Evolutionary conservation across 1,140 invertebrate genomes (phyloP), one percentile per base, ranked within the genome.

Genomic region (Sarcophaga bullata): DNA sequence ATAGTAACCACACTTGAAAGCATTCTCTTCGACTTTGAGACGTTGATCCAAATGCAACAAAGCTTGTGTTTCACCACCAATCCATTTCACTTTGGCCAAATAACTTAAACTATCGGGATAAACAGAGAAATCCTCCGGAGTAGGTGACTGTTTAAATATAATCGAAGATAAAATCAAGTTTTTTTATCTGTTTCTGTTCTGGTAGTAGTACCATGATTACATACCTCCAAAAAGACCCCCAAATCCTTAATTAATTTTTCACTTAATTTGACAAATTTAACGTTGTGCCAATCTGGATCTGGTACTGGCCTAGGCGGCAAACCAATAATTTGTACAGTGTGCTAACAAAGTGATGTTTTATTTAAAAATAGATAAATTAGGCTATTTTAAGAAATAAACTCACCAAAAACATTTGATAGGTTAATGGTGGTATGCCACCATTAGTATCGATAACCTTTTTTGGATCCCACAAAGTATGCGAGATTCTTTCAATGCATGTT

Each of bases 401-500:
- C 54, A 94, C 93, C 89, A 95, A 90, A 86, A 95, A 95, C 91
- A 94, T 93, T 85, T 95, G 92, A 86, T 94, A 95, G 0, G 94
- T 95, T 1, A 95, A 90, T 3, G 95, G 95, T 8, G 94, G 93
- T 68, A 92, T 93, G 3, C 94, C 94, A 3, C 94, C 94, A 87
- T 95, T 95, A 46, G 92, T 92, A 50, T 92, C 89, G 8, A 95
- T 93, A 62, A 95, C 93, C 50, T 91, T 91, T 73, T 92, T 91
- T 0, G 94, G 93, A 85, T 94, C 92, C 92, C 94, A 95, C 9
- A 95, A 90, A 0, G 95, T 96, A 85, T 95, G 95, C 0, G 94
- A 95, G 2, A 94, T 92, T 85, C 92, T 91, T 84, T 94, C 94
- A 19, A 91, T 89, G 37, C 91, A 92, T 80, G 91, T 86, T 2